Conservation (phyloP, 2,113 vertebrate species). For the Oncorhynchus kisutch region DNA sequence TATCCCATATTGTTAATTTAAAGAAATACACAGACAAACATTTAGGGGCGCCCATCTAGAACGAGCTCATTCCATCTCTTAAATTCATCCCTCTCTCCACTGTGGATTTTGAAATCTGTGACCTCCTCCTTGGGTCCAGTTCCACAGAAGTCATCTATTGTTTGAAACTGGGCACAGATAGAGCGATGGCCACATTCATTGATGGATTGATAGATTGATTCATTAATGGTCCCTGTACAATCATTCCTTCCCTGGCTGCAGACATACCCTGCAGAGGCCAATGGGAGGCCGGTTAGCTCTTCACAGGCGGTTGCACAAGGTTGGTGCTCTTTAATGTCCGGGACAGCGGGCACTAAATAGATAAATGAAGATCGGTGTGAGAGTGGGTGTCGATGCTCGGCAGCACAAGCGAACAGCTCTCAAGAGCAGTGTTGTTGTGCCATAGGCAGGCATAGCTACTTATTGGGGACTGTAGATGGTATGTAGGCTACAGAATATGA, state of each 20-base stretch:
- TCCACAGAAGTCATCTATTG: background rate
- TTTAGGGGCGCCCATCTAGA: background rate
- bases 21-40: background rate
- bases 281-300: constrained; percentile 20
- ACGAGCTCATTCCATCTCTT: background rate
- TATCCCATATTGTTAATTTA: no score
- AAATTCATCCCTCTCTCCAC: background rate
- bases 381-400: background rate
- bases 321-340: constrained; percentile 17
- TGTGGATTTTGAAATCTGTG: background rate
- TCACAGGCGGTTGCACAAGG: constrained; percentile 23
- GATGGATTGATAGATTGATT: background rate
- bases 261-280: constrained; percentile 4
- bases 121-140: background rate
- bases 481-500: background rate
- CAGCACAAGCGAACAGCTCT: background rate
- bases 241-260: background rate
- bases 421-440: background rate
- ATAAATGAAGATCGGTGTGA: constrained; percentile 1
- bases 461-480: background rate
- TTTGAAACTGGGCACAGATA: background rate
- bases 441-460: background rate
- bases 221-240: background rate
- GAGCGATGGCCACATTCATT: background rate
- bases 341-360: constrained; percentile 1